Evolutionary conservation across 1,140 invertebrate species (phyloP).

Genomic region (Brachionus angularis): DNA sequence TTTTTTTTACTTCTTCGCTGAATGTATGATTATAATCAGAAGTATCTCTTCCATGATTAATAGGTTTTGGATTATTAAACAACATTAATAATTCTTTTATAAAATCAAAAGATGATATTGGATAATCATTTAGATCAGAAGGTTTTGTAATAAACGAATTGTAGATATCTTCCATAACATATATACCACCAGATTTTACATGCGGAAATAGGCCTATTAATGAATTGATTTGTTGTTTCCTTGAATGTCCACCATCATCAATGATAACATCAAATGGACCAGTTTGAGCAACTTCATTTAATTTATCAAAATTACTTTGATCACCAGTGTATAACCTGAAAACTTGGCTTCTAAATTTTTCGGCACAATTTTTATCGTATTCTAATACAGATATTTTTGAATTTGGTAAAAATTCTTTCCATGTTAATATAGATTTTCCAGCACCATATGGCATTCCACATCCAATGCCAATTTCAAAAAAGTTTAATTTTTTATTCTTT

Average conservation of each 20-base stretch:
- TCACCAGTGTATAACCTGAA: too few relatives aligned
- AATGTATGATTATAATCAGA: too few relatives aligned
- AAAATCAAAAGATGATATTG: too few relatives aligned
- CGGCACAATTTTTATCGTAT: background rate
- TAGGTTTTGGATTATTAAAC: too few relatives aligned
- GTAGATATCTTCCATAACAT: background rate
- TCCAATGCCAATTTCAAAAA: constrained; percentile 8
- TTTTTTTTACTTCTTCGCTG: too few relatives aligned
- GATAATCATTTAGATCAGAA: too few relatives aligned
- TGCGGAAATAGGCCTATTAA: background rate
- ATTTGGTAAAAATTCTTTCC: constrained; percentile 4
- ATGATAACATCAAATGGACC: background rate
- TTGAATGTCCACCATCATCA: constrained; percentile 17
- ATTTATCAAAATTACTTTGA: background rate
- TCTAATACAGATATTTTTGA: background rate
- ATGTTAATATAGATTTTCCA: background rate
- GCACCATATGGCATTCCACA: constrained; percentile 10
- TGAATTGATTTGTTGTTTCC: background rate
- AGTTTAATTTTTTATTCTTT: background rate
- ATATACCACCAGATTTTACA: background rate
- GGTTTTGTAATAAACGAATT: background rate
- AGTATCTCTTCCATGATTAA: too few relatives aligned
- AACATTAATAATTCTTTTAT: too few relatives aligned
- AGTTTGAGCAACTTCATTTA: background rate
- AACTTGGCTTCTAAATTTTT: background rate